Conservation (phyloP, 1,140 invertebrate species). For the Teleogryllus occipitalis region DNA sequence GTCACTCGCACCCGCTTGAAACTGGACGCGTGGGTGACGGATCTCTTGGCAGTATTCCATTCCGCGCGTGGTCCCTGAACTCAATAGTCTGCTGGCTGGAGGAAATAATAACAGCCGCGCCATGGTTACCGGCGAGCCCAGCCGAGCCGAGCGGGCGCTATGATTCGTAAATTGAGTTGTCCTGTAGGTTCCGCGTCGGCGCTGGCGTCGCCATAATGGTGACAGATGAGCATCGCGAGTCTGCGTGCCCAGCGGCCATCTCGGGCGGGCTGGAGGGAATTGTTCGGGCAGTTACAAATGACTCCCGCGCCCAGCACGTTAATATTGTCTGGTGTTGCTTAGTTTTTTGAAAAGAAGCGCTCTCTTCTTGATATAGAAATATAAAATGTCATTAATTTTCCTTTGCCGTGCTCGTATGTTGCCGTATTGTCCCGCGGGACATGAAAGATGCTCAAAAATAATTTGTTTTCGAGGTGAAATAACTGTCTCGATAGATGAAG, state of each 20-base stretch:
- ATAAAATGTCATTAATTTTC: neutral
- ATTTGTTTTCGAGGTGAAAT: neutral
- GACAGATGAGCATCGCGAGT: neutral
- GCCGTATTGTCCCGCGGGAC: neutral
- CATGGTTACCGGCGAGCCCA: too few relatives aligned
- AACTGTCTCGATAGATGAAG: neutral
- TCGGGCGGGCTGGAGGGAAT: neutral
- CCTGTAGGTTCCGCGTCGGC: neutral
- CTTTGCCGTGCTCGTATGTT: neutral
- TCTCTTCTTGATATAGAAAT: neutral
- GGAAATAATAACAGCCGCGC: neutral
- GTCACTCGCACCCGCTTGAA: too few relatives aligned
- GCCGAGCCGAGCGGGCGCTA: neutral
- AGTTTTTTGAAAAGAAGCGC: neutral
- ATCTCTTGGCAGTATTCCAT: too few relatives aligned
- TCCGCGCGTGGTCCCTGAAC: too few relatives aligned
- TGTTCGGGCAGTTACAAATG: neutral
- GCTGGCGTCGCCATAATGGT: neutral
- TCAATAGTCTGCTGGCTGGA: too few relatives aligned
- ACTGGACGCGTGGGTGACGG: too few relatives aligned
- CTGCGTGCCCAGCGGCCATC: neutral
- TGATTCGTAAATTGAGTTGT: slow-evolving; percentile 1
- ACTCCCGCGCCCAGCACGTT: neutral
- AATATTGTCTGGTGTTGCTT: neutral
- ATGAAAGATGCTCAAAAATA: neutral